Base-by-base conservation (phyloP, 2,888 invertebrate species). In the Synergus itoensis region DNA sequence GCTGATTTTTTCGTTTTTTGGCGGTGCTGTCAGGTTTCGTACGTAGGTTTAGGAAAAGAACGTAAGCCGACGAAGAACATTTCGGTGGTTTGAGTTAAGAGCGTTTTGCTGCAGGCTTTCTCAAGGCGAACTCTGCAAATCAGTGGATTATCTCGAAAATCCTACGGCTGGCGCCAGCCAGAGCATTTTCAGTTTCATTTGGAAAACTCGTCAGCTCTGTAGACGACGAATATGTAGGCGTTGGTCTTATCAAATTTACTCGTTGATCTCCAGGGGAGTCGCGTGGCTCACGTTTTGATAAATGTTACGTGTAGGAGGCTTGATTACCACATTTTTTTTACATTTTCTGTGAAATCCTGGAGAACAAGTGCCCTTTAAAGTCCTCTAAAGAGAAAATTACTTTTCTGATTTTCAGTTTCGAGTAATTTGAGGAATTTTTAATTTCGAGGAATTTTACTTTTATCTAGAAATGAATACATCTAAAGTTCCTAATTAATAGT, bases 261-360 rank as follows among this genome's bases (percentile, higher is more conserved):
- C 18, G 18, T 12, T 21, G 21, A 60, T 60, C 60, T 60, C 21
- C 21, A 21, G 21, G 18, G 11, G 60, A 11, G 21, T 21, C 21
- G 60, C 60, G 18, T 60, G 60, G 60, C 11, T 21, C 60, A 60
- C 60, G 60, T 60, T 60, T 60, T 60, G 18, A 60, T 21, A 21
- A 60, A 60, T 60, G 4, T 21, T 21, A 21, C 11, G 60, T 60
- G 21, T 12, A 12, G 60, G 60, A 2, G 21, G 18, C 9, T 60
- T 21, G 21, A 60, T 60, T 1, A 18, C 11, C 21, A 18, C 11
- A 21, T 18, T 60, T 60, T 60, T 60, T 60, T 8, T 8, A 21
- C 21, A 60, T 60, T 60, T 60, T 21, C 60, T 60, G 21, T 21
- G 18, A 21, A 57, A 57, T 57, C 11, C 3, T 18, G 3, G 18